Conservation (phyloP, 2,113 vertebrate genomes). For the Dipodomys stephensi region DNA sequence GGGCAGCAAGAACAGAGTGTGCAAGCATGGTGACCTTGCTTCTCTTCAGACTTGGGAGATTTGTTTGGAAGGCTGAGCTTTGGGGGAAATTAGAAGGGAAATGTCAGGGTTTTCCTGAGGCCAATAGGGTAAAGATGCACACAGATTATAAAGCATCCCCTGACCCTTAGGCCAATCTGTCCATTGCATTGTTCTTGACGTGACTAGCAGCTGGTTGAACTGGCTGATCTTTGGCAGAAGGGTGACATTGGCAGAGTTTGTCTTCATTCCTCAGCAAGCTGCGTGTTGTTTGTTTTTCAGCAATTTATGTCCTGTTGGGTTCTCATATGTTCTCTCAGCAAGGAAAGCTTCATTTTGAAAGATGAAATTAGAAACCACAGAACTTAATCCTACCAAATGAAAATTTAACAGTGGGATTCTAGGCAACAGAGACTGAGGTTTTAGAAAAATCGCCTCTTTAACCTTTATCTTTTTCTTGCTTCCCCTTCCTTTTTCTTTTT, state of each 20-base stretch:
- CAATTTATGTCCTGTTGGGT: not conserved
- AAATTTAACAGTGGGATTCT: not conserved
- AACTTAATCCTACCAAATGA: not conserved
- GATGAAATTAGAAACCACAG: not conserved
- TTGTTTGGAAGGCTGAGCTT: not conserved
- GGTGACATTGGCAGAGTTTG: not conserved
- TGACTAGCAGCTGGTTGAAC: not conserved
- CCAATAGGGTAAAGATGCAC: not conserved
- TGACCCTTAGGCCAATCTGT: not conserved
- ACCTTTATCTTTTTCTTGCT: accelerated
- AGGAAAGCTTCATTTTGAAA: conserved; percentile 24
- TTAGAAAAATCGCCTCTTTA: not conserved
- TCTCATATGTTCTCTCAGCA: not conserved
- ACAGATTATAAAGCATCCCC: not conserved
- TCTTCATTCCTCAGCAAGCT: not conserved
- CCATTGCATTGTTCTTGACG: not conserved
- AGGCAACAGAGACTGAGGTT: not conserved
- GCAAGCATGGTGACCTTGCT: not conserved
- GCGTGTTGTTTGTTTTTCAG: not conserved
- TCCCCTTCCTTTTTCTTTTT: too few species aligned
- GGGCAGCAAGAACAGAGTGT: not conserved
- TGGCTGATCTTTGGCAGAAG: not conserved
- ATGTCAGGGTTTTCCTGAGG: not conserved
- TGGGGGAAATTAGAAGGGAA: not conserved
- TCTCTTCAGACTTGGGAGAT: not conserved